Percentiles rank a stretch among this genome's conserved stretches.
Conservation (phyloP, 1,140 invertebrate genomes). For the Atta colombica region DNA sequence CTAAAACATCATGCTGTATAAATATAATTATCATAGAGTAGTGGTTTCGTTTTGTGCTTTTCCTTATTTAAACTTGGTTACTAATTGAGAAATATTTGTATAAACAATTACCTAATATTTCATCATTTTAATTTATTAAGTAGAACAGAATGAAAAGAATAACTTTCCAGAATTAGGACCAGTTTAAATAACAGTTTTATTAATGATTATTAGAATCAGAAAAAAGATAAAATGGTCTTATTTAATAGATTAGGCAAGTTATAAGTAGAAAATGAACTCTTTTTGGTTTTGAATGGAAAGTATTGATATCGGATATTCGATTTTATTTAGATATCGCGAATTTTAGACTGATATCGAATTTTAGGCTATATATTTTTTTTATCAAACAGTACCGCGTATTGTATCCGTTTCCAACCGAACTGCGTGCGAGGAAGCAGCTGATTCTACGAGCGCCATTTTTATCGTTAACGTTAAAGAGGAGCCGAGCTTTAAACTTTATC, state of each 20-base stretch:
- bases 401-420: neutral
- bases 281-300: neutral
- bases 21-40: neutral
- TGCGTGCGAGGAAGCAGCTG: constrained; percentile 48
- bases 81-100: neutral
- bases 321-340: neutral
- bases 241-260: neutral
- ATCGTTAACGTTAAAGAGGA: constrained; percentile 14
- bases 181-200: neutral
- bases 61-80: neutral
- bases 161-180: neutral
- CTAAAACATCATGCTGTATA: neutral
- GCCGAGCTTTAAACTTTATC: constrained; percentile 51
- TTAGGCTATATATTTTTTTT: constrained; percentile 17
- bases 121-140: neutral
- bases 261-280: neutral
- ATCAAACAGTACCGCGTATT: constrained; percentile 43
- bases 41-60: neutral
- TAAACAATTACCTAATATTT: neutral
- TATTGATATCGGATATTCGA: neutral
- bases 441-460: constrained; percentile 44
- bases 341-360: constrained; percentile 8
- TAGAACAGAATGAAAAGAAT: neutral
- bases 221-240: neutral
- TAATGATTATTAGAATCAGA: neutral